Base-by-base conservation (phyloP, 2,888 invertebrate genomes). In the Disparrhopalites patrizii region DNA sequence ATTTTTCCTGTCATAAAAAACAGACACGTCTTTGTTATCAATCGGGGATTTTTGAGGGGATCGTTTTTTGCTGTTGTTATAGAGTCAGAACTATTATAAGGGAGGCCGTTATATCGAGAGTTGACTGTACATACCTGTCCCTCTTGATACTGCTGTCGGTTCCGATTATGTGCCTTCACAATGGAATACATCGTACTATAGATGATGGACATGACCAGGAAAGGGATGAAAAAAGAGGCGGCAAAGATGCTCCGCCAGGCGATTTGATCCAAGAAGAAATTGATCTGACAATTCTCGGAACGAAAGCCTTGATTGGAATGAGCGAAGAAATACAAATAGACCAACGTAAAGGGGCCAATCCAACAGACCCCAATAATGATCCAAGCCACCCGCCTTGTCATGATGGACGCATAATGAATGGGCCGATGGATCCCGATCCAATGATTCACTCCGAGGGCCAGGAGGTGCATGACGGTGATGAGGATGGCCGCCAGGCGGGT, bases 391-490 rank as follows among this genome's bases (percentile, higher is more conserved):
- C 81, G 77, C 64, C 82, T 79, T 0, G 85, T 84, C 77, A 85
- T 81, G 36, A 83, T 83, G 15, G 83, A 81, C n/a, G 83, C 81
- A 76, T 86, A 85, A 72, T 85, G 85, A 10, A 87, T 80, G 0
- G 87, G 87, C 55, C 80, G 78, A 2, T 82, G 79, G 65, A 86
- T 85, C 20, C 87, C 87, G 47, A 86, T 79, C 78, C 86, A 87
- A 77, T 87, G 87, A 78, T 86, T 86, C 64, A 85, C 78, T 31
- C 86, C 85, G 27, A 87, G 78, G 0, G 84, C 83, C 36, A 86
- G 78, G 3, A 87, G 81, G 75, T 87, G 87, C 47, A 83, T 79
- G 10, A 86, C 85, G 0, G 86, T 85, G 23, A 85, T 83, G 47
- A 86, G 81, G 63, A 87, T 81, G 2, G 84, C 84, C 18, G 84